Evolutionary conservation across 2,113 vertebrate genomes (phyloP), one percentile per base, ranked within the genome.

Genomic region (Podilymbus podiceps): DNA sequence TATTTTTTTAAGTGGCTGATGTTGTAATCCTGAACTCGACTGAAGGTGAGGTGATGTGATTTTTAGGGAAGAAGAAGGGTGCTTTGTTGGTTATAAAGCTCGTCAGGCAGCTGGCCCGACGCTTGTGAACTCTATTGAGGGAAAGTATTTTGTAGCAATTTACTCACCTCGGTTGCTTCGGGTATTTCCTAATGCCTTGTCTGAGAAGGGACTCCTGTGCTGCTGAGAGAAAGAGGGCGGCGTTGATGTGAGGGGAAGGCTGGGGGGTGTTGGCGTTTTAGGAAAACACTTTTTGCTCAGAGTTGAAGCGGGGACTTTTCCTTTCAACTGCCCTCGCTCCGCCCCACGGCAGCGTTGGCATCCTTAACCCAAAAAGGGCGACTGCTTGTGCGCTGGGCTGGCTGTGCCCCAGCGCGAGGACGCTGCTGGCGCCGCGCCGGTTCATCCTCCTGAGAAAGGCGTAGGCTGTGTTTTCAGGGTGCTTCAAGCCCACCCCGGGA

Each of bases 351-450:
- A 27, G 15, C 24, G 53, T 25, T 35, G 47, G 73, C 21, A 13
- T 27, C 11, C 22, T 44, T 35, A 63, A 28, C 68, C 20, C 15
- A 23, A 9, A 11, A 7, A 3, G 0, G 6, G 2, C 56, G 84
- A 3, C 5, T 9, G 13, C 18, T 3, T 3, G 38, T 5, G 18
- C 10, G 14, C 18, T 16, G 15, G 17, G 56, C 4, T 6, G 8
- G 22, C 28, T 17, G 42, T 22, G 59, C 35, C 10, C 4, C 1
- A 4, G 63, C 25, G 24, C 0, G 0, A 8, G 63, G 81, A 2
- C 0, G 0, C 33, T 19, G 59, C 3, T 28, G 55, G 25, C 53
- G 18, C 35, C 72, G 42, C 33, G 1, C 5, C 8, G 9, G 8
- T 16, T 16, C 62, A 63, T 5, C 27, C n/a, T 24, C 27, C 4